phyloP scores from a whole-genome alignment of 2,113 vertebrate species.

The Elaphurus davidianus region DNA sequence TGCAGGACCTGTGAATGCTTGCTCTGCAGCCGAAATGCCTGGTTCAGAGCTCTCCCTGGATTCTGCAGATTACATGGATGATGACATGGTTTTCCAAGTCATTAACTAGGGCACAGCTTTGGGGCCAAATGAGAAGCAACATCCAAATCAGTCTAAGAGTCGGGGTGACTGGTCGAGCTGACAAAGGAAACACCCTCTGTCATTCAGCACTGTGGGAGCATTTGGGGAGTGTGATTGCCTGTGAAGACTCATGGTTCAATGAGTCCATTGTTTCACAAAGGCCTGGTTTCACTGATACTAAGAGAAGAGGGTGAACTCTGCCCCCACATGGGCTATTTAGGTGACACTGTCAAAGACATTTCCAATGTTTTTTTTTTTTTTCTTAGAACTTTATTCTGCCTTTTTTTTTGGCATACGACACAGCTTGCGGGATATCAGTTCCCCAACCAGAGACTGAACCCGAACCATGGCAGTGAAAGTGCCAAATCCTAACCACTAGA shows the following conservation, averaged over 20 bases:
- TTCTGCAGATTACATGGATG: conserved; percentile 53
- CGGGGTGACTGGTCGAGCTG: conserved; percentile 32
- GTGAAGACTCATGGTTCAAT: conserved; percentile 38
- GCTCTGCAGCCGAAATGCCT: background rate
- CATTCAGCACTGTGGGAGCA: background rate
- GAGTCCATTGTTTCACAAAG: conserved; percentile 45
- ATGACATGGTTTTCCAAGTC: conserved; percentile 65
- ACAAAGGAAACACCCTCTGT: conserved; percentile 52
- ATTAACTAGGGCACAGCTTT: conserved; percentile 68
- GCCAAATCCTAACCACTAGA: background rate
- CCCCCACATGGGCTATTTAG: background rate
- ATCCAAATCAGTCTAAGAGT: conserved; percentile 13
- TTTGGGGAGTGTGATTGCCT: conserved; percentile 21
- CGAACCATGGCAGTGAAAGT: fast-evolving
- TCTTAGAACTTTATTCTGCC: background rate
- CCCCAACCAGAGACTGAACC: background rate
- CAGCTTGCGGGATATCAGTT: background rate
- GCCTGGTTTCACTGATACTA: conserved; percentile 44
- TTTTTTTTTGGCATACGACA: background rate
- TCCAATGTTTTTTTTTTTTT: background rate
- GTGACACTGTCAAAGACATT: background rate
- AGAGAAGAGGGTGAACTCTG: background rate
- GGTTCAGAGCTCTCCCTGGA: conserved; percentile 2
- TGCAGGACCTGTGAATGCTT: background rate
- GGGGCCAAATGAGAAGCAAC: conserved; percentile 52